Evolutionary conservation across 2,797 vertebrate species (phyloP), one percentile per base, ranked within the genome.

Genomic region (Telmatherina bonti): DNA sequence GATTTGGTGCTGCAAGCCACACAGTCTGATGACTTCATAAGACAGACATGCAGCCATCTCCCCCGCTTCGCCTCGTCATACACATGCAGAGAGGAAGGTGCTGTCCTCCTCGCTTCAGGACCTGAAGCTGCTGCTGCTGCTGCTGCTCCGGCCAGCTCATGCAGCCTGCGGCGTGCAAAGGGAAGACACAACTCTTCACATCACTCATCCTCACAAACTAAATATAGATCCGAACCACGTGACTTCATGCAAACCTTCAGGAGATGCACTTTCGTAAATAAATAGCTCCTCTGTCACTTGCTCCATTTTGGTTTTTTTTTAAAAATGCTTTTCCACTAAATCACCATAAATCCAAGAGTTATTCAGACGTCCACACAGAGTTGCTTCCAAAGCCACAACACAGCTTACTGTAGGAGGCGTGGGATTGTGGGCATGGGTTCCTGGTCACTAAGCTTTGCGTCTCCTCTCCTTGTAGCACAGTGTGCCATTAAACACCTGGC

Each of bases 381-480:
- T n/a, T n/a, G 11, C 16, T 41, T 38, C 36, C 36, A 38, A 12
- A 38, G 3, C 36, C 36, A 38, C 33, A 35, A 12, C 12, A 36
- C 12, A 36, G 35, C 35, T 36, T 13, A 36, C 9, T 36, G 35
- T 12, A 36, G 4, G 11, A 8, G 31, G 31, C n/a, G n/a, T n/a
- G n/a, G n/a, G n/a, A n/a, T 90, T 84, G 84, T 79, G 70, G 5
- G 27, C 91, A 85, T 90, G 85, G 80, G 85, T 83, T 86, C 88
- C 54, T 66, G 66, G 64, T 84, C 65, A 68, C 68, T 74, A 86
- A 52, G 57, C 62, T 29, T 53, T 62, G 59, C 58, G 41, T 72
- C 62, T 24, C 18, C 18, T 18, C 18, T 45, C 18, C 41, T 6
- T 45, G 20, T 45, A 15, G 41, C 41, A 1, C 41, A 16, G 54